These are phyloP conservation scores for Neopelma chrysocephalum DNA, from an alignment of 2,797 vertebrate species.

Conservation along the genomic window DNA sequence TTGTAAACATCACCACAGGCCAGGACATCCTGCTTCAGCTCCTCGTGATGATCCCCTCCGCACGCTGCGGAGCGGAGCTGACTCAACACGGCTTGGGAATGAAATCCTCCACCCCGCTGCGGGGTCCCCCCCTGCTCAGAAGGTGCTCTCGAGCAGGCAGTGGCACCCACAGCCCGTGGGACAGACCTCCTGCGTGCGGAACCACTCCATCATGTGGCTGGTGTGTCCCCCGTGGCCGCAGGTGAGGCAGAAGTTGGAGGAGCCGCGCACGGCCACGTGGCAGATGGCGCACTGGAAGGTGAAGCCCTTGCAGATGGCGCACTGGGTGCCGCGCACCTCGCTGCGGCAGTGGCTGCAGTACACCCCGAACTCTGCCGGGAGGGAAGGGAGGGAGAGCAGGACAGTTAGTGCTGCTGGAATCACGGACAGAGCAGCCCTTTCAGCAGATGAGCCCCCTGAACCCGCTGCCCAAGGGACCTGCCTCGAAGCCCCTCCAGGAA, in stretches of 20 bases:
- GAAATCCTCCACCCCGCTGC: accelerated
- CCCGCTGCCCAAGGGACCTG: neutral
- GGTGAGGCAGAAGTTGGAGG: constrained; percentile 96
- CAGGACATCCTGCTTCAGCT: neutral
- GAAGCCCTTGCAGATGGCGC: constrained; percentile 91
- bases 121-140: constrained; percentile 57
- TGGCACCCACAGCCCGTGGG: constrained; percentile 95
- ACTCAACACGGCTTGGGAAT: neutral
- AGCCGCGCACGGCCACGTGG: constrained; percentile 93
- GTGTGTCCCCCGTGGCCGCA: constrained; percentile 96
- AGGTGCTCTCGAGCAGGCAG: constrained; percentile 93
- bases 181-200: constrained; percentile 92
- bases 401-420: neutral
- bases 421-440: accelerated
- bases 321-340: constrained; percentile 91
- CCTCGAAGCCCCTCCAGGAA: neutral
- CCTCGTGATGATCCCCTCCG: accelerated
- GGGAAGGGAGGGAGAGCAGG: accelerated
- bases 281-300: constrained; percentile 97
- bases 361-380: constrained; percentile 88
- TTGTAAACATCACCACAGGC: neutral
- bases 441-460: accelerated
- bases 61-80: accelerated
- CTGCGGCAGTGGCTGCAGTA: constrained; percentile 97
- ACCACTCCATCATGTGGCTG: constrained; percentile 99